These are phyloP conservation scores for Delphinapterus leucas DNA, from an alignment of 2,113 vertebrate species.

Conservation along the genomic window DNA sequence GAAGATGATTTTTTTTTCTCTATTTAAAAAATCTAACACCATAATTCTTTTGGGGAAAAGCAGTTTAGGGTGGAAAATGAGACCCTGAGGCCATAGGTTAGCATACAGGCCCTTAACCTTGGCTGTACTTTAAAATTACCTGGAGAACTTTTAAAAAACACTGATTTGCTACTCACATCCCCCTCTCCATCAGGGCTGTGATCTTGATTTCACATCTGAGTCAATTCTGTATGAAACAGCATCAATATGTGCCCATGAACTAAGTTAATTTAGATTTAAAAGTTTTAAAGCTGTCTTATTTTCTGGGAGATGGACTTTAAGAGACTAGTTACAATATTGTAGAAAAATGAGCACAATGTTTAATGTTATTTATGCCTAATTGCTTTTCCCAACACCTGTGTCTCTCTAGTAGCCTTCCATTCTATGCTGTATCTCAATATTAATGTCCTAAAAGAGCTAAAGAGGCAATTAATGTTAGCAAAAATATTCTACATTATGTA, in stretches of 20 bases:
- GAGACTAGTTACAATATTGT: neutral
- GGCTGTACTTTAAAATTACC: neutral
- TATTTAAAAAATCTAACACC: neutral
- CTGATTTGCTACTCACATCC: neutral
- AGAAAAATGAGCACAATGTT: neutral
- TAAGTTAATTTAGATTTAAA: slow-evolving; percentile 1
- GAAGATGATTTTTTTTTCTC: neutral
- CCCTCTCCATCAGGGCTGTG: neutral
- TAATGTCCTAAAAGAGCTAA: neutral
- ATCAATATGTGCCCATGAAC: neutral
- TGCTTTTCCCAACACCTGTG: neutral
- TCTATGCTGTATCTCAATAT: neutral
- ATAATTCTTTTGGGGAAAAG: neutral
- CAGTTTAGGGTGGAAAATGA: neutral
- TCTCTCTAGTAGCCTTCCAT: neutral
- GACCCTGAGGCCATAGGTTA: neutral
- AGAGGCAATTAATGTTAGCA: neutral
- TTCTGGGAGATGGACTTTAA: slow-evolving; percentile 11
- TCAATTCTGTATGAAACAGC: neutral
- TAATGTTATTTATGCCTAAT: neutral
- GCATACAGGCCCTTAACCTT: neutral
- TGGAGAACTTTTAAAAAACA: neutral
- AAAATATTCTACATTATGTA: neutral
- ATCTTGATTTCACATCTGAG: neutral
- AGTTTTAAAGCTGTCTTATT: neutral